phyloP scores from a whole-genome alignment of 2,113 vertebrate species.

The Apteryx mantelli region DNA sequence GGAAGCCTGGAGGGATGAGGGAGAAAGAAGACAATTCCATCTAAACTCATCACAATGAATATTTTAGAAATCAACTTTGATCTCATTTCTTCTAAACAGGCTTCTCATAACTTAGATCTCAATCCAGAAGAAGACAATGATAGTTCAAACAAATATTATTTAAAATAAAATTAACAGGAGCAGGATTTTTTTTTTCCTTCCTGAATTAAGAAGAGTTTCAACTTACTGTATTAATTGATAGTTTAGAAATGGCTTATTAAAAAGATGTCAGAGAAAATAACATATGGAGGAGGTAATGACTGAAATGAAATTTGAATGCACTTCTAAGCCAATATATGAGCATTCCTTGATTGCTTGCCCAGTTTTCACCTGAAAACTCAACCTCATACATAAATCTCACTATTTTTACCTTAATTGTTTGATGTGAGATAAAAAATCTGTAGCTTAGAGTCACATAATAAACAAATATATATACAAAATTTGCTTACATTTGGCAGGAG shows the following conservation, averaged over 20 bases:
- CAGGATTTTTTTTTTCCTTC: background rate
- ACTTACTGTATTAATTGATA: background rate
- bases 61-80: background rate
- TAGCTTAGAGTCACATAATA: background rate
- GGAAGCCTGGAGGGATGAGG: background rate
- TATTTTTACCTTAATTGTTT: background rate
- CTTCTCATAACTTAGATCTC: background rate
- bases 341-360: background rate
- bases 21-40: background rate
- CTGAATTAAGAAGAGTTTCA: background rate
- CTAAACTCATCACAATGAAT: background rate
- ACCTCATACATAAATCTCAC: background rate
- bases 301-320: background rate
- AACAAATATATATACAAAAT: background rate
- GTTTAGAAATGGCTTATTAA: background rate
- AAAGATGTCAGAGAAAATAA: background rate
- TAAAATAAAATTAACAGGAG: background rate
- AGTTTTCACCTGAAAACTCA: background rate
- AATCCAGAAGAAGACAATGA: background rate
- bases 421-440: background rate
- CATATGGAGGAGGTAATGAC: background rate
- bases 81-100: background rate
- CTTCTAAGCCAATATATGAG: background rate
- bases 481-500: background rate
- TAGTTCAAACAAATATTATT: background rate